These are phyloP conservation scores for Gavia stellata DNA, from an alignment of 2,113 vertebrate genomes.

Conservation along the genomic window DNA sequence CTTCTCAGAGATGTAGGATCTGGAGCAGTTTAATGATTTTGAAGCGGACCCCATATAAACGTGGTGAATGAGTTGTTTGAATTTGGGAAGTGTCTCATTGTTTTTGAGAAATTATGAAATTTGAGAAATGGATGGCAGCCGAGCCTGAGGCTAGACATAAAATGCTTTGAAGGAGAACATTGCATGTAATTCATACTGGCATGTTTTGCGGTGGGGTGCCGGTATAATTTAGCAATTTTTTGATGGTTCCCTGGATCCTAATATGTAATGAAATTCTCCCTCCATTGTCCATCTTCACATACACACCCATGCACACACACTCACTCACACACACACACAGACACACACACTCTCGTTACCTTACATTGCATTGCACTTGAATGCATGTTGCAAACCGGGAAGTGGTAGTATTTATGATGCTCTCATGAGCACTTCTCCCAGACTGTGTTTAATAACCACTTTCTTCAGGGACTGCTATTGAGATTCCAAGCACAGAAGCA, in stretches of 20 bases:
- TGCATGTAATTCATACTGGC: not conserved
- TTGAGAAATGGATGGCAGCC: not conserved
- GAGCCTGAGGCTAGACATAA: not conserved
- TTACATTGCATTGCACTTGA: not conserved
- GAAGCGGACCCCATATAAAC: not conserved
- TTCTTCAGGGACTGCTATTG: not conserved
- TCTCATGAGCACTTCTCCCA: not conserved
- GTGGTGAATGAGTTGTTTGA: slow-evolving; percentile 8
- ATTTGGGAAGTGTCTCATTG: not conserved
- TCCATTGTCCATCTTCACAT: not conserved
- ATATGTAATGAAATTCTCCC: not conserved
- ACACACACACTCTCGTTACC: not conserved
- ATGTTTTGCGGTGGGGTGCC: not conserved
- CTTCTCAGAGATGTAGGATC: not conserved
- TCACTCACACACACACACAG: not conserved
- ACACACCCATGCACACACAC: not conserved
- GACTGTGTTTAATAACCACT: not conserved
- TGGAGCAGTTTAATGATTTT: not conserved
- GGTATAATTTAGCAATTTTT: not conserved
- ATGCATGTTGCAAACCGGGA: not conserved
- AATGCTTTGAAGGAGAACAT: not conserved
- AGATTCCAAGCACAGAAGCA: not conserved
- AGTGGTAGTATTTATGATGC: not conserved
- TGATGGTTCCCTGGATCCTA: not conserved
- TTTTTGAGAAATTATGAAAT: not conserved